Evolutionary conservation across 2,797 vertebrate genomes (phyloP), one percentile per base, ranked within the genome.

Genomic region (Corythornis leucogaster): DNA sequence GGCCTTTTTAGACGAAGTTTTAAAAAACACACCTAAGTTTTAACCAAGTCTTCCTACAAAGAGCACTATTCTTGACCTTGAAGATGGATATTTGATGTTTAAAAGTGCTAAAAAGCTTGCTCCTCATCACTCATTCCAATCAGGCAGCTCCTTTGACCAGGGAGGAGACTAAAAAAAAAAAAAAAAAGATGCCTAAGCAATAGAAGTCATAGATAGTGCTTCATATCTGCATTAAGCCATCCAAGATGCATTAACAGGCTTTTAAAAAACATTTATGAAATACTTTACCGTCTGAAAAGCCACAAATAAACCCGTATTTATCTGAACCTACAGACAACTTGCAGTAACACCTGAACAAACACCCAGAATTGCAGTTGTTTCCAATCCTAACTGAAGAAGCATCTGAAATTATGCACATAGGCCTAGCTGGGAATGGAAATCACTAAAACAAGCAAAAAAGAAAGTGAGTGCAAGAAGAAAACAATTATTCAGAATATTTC

Each of bases 391-490:
- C 51, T 46, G 45, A n/a, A 78, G 69, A 48, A 88, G 77, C 5
- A 75, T 58, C 63, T 40, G 58, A 35, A 87, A 82, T 55, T 2
- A 45, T 4, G 21, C 62, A 69, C 54, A 45, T 30, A n/a, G 11
- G 55, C 63, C 64, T 57, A 48, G 55, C 0, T 80, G 80, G 58
- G 61, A 86, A 86, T 30, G 74, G 86, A 71, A 93, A 91, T 53
- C 75, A 82, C 50, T 30, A 63, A 63, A 68, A 69, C 62, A 84
- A 86, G 57, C 62, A 79, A 91, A 43, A 85, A 31, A 76, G 78
- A 94, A 94, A 94, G 67, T 2, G 5, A 94, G 85, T 21, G 14
- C n/a, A 81, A 81, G n/a, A 76, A 84, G 77, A 91, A 87, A 30
- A 2, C 45, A 55, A 77, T 81, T 88, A 88, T 77, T 90, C 92